Conservation (phyloP, 2,797 vertebrate genomes). For the Schizothorax lantsangensis region DNA sequence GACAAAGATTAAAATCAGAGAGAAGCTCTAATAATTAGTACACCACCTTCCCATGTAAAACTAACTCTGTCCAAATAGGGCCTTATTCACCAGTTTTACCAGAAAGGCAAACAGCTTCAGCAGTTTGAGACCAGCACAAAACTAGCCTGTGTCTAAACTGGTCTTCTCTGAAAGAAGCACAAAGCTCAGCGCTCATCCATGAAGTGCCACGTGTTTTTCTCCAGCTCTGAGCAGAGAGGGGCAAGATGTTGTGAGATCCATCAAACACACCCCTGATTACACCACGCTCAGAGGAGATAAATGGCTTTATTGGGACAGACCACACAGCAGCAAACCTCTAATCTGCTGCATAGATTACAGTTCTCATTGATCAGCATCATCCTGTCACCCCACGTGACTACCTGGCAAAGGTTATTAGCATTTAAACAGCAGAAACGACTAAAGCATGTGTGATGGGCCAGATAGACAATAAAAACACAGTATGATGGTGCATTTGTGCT, state of each 20-base stretch:
- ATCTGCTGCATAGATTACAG: constrained; percentile 40
- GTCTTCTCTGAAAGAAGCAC: neutral
- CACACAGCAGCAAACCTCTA: constrained; percentile 30
- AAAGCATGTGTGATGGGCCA: neutral
- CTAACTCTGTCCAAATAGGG: neutral
- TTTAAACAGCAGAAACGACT: constrained; percentile 48
- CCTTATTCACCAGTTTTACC: neutral
- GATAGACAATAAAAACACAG: neutral
- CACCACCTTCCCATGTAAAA: neutral
- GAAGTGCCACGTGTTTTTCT: constrained; percentile 5
- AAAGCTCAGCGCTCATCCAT: neutral
- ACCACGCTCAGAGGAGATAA: constrained; percentile 35
- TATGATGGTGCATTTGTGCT: neutral
- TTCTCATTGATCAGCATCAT: constrained; percentile 55
- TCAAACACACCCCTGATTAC: constrained; percentile 46
- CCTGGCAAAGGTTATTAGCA: constrained; percentile 52
- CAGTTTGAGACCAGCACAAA: neutral
- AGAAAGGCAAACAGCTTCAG: neutral
- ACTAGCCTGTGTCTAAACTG: neutral
- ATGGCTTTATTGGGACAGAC: constrained; percentile 32
- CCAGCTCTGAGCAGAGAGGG: neutral
- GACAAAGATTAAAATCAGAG: neutral
- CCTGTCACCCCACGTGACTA: constrained; percentile 35
- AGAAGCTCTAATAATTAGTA: neutral
- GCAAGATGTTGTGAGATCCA: constrained; percentile 38